Evolutionary conservation across 2,113 vertebrate species (phyloP), one percentile per base, ranked within the genome.

Genomic region (Zootoca vivipara): DNA sequence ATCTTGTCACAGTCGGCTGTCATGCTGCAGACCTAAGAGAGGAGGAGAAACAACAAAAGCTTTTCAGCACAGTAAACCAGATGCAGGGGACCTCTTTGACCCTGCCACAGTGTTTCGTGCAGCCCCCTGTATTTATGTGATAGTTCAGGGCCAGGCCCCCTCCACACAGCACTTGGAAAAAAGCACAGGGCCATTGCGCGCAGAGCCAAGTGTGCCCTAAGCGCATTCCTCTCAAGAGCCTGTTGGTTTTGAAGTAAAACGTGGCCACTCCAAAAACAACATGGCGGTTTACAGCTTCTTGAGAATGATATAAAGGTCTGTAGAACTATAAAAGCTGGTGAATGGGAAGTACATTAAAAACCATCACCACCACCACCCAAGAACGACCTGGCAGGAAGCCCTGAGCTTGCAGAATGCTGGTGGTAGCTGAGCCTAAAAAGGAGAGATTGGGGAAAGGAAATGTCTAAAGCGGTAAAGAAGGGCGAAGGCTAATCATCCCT

Each of bases 21-120:
- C 95, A 94, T 95, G 95, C 95, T 95, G 95, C 95, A 94, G 94
- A 95, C 91, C 95, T 96, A 90, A 35, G 46, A 78, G 20, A 91
- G 91, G 58, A 93, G 46, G 46, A 52, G 12, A 52, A 12, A 46
- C 46, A 52, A 72, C n/a, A 93, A 15, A 87, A 90, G 20, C 28
- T 87, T 12, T 20, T 83, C 85, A 46, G 1, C 42, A 35, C 64
- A 24, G 7, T 78, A 33, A 46, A 13, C 42, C 16, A 33, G 33
- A 26, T 30, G 16, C 3, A 79, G 0, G 0, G 62, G 12, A 52
- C 10, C 70, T 20, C 83, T 12, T 1, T 12, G 22, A 35, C 52
- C 64, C 58, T 26, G 1, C 10, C 30, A 22, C 73, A 67, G 58
- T 85, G 26, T 18, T 40, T 1, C 40, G 56, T 1, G 22, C 26